Evolutionary conservation across 2,797 vertebrate genomes (phyloP).

Genomic region (Zenarchopterus dispar): DNA sequence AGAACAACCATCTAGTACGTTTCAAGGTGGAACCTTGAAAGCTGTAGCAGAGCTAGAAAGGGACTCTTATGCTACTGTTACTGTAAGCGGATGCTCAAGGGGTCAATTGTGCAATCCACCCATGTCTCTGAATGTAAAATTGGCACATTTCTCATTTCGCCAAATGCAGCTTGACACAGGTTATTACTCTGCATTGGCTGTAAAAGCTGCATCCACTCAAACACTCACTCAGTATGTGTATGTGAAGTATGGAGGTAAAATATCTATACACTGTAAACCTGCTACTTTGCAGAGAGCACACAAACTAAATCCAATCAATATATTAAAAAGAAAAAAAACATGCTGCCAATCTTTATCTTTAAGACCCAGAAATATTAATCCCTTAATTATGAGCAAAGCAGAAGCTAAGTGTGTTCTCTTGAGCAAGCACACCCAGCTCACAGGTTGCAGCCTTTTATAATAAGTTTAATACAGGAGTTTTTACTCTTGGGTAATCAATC

Average conservation of each 20-base stretch:
- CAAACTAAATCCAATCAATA: conserved; percentile 60
- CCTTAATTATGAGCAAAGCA: conserved; percentile 63
- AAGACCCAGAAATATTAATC: conserved; percentile 66
- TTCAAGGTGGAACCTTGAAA: not conserved
- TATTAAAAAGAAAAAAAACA: conserved; percentile 33
- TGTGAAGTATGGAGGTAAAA: conserved; percentile 55
- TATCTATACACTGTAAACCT: conserved; percentile 37
- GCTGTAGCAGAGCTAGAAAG: conserved; percentile 6
- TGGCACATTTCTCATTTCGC: conserved; percentile 50
- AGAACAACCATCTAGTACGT: not conserved
- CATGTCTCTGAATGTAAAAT: conserved; percentile 37
- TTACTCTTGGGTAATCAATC: conserved; percentile 80
- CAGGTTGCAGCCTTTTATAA: conserved; percentile 69
- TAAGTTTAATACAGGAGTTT: conserved; percentile 70
- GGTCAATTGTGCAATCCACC: conserved; percentile 37
- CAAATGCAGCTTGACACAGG: conserved; percentile 41
- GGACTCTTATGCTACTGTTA: conserved; percentile 20
- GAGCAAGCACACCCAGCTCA: conserved; percentile 23
- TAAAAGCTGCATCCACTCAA: conserved; percentile 52
- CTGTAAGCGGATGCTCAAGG: conserved; percentile 28
- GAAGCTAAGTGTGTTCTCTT: conserved; percentile 34
- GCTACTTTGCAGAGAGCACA: conserved; percentile 33
- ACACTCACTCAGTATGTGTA: conserved; percentile 36
- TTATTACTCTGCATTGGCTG: conserved; percentile 47
- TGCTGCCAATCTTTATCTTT: conserved; percentile 61